Evolutionary conservation across 2,113 vertebrate species (phyloP), one percentile per base, ranked within the genome.

Genomic region (Cariama cristata): DNA sequence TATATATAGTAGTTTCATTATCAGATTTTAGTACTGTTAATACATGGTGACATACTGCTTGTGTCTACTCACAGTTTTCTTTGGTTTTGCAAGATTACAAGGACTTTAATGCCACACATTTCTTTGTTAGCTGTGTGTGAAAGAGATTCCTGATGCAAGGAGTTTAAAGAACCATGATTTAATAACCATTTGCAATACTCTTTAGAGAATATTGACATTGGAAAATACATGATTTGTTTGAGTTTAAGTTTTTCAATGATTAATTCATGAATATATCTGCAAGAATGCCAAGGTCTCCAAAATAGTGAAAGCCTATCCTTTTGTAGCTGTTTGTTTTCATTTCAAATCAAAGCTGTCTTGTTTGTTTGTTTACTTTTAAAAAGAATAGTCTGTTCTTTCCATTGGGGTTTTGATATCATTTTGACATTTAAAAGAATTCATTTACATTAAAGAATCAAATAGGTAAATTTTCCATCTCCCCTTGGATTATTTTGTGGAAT

Each of bases 231-330:
- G 94, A 96, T 97, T 97, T 97, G 93, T 98, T 95, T 94, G 76
- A 87, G 71, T 93, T 97, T 95, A 97, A 97, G 79, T 64, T 96
- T 96, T 97, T 97, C 95, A 95, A 97, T 98, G 98, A 98, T 98
- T 98, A 98, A 98, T 98, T 98, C 97, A 98, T 98, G 97, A 98
- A 96, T 84, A 73, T 93, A 95, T 96, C 93, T 83, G 30, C 87
- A 96, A 97, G 90, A 97, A 97, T 96, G 93, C 95, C 87, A 96
- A 97, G 92, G 74, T 96, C 89, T 97, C 83, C 80, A 96, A 95
- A 96, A 97, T 97, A 97, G 98, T 96, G 96, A 98, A 98, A 98
- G 79, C 55, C 76, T 91, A 64, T 91, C 33, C 32, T 90, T 93
- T 93, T 23, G 14, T 59, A 74, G 13, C 79, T 94, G 93, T 88